phyloP scores from a whole-genome alignment of 2,797 vertebrate species.

The Gadopsis bispinosus region DNA sequence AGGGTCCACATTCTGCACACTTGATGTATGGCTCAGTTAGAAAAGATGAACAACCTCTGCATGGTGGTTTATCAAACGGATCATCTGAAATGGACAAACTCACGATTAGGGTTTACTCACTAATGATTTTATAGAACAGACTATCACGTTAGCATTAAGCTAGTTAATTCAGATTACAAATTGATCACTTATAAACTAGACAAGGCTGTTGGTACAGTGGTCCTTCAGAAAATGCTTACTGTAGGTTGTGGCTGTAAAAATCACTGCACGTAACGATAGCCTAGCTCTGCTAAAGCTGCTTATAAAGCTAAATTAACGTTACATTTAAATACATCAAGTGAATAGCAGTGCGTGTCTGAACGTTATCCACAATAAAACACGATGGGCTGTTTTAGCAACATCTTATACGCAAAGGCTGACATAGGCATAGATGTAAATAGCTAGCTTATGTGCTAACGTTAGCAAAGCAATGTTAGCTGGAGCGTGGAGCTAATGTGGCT shows the following conservation, averaged over 20 bases:
- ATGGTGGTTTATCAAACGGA: conserved; percentile 94
- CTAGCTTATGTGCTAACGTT: conserved; percentile 35
- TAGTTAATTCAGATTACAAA: neutral
- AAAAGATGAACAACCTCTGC: conserved; percentile 94
- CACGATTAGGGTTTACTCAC: neutral
- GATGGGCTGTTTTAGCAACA: fast-evolving
- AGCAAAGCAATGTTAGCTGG: conserved; percentile 37
- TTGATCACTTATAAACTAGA: neutral
- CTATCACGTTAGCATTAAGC: too few species aligned
- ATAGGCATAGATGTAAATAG: neutral
- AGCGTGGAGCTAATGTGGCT: neutral
- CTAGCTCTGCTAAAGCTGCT: conserved; percentile 1
- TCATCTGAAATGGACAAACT: conserved; percentile 85
- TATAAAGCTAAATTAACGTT: neutral
- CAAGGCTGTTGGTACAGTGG: too few species aligned
- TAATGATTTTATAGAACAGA: neutral
- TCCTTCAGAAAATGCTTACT: too few species aligned
- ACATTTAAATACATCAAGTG: too few species aligned
- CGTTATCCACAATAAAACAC: neutral
- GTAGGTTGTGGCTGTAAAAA: conserved; percentile 21
- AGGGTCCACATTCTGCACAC: conserved; percentile 96
- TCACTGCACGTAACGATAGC: neutral
- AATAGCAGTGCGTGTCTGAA: fast-evolving
- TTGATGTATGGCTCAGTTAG: conserved; percentile 97
- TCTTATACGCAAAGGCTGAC: fast-evolving